These are phyloP conservation scores for Micropoecilia bifurca DNA, from an alignment of 2,797 vertebrate genomes.

Conservation along the genomic window DNA sequence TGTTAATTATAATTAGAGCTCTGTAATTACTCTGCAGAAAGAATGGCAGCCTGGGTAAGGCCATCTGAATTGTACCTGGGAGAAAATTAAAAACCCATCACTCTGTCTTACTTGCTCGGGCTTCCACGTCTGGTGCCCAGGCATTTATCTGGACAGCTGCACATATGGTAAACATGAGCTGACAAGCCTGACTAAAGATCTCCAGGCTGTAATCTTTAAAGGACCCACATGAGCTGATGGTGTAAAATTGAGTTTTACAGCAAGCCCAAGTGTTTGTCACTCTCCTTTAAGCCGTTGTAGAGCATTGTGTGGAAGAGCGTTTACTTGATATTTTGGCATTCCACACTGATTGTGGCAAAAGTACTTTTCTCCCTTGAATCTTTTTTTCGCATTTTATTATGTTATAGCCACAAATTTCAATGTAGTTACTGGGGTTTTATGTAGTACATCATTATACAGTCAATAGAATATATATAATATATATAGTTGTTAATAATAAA, in stretches of 20 bases:
- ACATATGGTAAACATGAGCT: constrained; percentile 64
- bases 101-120: constrained; percentile 53
- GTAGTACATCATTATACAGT: neutral
- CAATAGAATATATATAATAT: too few relatives aligned
- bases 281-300: constrained; percentile 1
- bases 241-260: constrained; percentile 72
- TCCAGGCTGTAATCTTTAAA: constrained; percentile 69
- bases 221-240: constrained; percentile 66
- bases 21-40: constrained; percentile 73
- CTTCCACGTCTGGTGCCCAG: constrained; percentile 33
- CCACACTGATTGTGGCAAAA: neutral
- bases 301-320: neutral
- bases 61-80: constrained; percentile 71
- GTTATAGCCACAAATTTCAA: neutral
- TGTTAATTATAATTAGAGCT: constrained; percentile 77
- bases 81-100: constrained; percentile 65
- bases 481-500: neutral
- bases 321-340: constrained; percentile 12
- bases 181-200: constrained; percentile 76
- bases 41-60: constrained; percentile 69
- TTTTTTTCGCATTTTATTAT: neutral
- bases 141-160: constrained; percentile 65
- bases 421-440: neutral
- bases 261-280: constrained; percentile 43
- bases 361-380: neutral